A percentile compares a stretch with the other conserved stretches of the same genome.
Conservation (phyloP, 2,113 vertebrate species). For the Myanophis thanlyinensis region DNA sequence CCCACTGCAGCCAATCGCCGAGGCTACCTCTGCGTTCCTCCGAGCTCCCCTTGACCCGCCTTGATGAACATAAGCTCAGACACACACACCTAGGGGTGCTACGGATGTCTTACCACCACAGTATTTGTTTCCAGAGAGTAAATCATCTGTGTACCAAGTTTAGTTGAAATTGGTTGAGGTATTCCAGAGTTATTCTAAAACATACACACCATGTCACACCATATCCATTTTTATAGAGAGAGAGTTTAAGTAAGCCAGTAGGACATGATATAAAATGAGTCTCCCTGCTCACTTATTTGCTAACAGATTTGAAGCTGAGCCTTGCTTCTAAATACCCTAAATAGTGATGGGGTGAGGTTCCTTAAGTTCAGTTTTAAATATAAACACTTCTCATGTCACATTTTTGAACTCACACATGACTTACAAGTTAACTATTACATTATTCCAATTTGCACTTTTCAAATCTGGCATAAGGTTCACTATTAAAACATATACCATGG, state of each 20-base stretch:
- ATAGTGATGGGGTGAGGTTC: background rate
- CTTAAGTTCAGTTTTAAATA: background rate
- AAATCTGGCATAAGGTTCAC: background rate
- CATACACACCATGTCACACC: too few relatives aligned
- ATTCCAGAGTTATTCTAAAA: too few relatives aligned
- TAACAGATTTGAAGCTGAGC: background rate
- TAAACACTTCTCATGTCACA: background rate
- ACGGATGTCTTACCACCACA: too few relatives aligned
- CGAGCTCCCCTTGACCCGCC: too few relatives aligned
- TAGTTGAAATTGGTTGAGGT: too few relatives aligned
- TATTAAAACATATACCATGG: background rate
- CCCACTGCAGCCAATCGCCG: too few relatives aligned
- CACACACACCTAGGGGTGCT: too few relatives aligned
- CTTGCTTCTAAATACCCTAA: background rate
- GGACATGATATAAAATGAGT: background rate
- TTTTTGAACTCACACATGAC: background rate
- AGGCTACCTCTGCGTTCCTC: too few relatives aligned
- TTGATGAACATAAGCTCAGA: too few relatives aligned
- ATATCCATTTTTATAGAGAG: too few relatives aligned
- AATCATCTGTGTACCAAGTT: too few relatives aligned
- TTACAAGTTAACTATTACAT: background rate
- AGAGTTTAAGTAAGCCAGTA: background rate
- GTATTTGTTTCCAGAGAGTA: too few relatives aligned
- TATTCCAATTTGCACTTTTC: background rate
- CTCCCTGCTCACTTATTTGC: background rate